Percentiles rank a stretch among this genome's conserved stretches.
phyloP scores from a whole-genome alignment of 2,113 vertebrate genomes.

The Antigone vipio region DNA sequence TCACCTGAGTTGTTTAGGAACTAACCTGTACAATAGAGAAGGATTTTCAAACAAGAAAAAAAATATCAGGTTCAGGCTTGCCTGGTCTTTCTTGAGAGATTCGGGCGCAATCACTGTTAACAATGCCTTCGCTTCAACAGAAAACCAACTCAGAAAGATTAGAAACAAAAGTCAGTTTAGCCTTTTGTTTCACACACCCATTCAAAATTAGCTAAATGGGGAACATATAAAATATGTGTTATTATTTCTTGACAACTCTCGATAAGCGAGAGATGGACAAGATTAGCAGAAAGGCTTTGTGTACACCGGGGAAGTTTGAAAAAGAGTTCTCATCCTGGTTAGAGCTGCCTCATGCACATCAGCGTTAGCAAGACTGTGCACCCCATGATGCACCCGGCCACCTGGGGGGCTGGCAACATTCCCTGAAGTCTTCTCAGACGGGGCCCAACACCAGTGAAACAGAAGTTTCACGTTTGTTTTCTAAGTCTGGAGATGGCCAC shows the following conservation, averaged over 20 bases:
- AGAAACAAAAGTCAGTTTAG: not conserved
- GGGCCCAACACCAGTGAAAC: not conserved
- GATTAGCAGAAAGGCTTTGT: slow-evolving; percentile 23
- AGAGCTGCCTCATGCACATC: not conserved
- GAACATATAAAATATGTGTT: not conserved
- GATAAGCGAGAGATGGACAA: not conserved
- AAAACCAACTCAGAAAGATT: not conserved
- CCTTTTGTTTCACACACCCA: slow-evolving; percentile 24
- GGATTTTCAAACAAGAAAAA: not conserved
- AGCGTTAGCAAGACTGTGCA: not conserved
- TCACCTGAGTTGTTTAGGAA: not conserved
- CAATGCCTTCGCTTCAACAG: slow-evolving; percentile 1
- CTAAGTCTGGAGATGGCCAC: not conserved
- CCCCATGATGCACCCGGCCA: too few relatives aligned
- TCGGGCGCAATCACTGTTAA: not conserved
- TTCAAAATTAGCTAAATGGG: slow-evolving; percentile 31
- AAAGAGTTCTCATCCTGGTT: not conserved
- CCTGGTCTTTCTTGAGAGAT: not conserved
- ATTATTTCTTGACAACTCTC: slow-evolving; percentile 1
- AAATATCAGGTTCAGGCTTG: slow-evolving; percentile 10
- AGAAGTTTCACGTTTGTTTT: not conserved
- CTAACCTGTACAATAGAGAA: not conserved
- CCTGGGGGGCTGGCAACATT: not conserved
- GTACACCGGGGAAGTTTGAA: not conserved
- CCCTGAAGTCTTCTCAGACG: not conserved